Percentiles rank a stretch among this genome's conserved stretches.
These are phyloP conservation scores for Microcebus jonahi DNA, from an alignment of 2,113 vertebrate species.

Conservation along the genomic window DNA sequence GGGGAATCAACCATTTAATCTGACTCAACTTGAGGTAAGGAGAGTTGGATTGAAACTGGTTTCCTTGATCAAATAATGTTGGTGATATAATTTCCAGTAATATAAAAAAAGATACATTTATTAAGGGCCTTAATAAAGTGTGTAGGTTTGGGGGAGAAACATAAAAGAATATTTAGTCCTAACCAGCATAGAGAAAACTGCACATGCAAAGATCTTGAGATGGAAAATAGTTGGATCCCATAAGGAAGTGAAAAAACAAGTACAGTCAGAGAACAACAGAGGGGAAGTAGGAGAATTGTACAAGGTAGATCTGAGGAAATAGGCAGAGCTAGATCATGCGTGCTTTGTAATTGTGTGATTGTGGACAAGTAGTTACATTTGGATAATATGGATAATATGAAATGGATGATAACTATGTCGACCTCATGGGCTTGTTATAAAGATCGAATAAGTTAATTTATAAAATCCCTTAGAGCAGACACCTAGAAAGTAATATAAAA, in stretches of 20 bases:
- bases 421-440: background rate
- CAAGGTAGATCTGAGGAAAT: background rate
- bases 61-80: background rate
- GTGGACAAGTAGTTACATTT: background rate
- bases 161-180: background rate
- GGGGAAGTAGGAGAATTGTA: background rate
- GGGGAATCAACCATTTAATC: background rate
- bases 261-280: background rate
- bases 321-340: background rate
- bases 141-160: background rate
- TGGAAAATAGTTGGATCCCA: background rate
- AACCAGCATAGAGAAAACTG: background rate
- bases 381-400: background rate
- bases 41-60: background rate
- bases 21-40: background rate
- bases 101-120: background rate
- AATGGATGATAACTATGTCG: too few relatives aligned
- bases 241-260: background rate
- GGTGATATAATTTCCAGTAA: too few relatives aligned
- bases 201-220: background rate
- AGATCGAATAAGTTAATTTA: background rate
- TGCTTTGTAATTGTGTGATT: background rate
- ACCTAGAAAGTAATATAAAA: background rate
- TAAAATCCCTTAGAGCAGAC: background rate
- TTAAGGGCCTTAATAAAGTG: too few relatives aligned